Percentiles rank a stretch among this genome's conserved stretches.
Conservation (phyloP, 2,113 vertebrate species). For the Rhinogobius similis region DNA sequence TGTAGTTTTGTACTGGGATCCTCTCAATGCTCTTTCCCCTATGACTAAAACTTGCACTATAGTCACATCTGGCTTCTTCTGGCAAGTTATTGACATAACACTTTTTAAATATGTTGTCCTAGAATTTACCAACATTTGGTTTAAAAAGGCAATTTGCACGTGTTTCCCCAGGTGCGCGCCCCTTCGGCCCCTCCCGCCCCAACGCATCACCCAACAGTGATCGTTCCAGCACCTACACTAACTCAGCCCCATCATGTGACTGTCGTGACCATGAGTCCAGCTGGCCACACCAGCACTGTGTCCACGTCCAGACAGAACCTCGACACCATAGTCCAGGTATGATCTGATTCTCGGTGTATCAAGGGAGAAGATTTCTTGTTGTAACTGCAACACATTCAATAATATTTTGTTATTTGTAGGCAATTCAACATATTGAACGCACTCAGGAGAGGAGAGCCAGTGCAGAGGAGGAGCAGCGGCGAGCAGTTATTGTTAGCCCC, state of each 20-base stretch:
- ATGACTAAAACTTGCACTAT: too few relatives aligned
- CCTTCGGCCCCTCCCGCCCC: conserved; percentile 84
- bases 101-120: background rate
- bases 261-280: conserved; percentile 93
- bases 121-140: background rate
- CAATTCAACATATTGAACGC: conserved; percentile 98
- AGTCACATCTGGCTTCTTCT: background rate
- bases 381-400: background rate
- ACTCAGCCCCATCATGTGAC: conserved; percentile 91
- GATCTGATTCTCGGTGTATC: background rate
- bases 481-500: conserved; percentile 90
- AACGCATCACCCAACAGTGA: conserved; percentile 95
- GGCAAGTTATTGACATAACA: background rate
- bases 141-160: background rate
- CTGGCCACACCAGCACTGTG: conserved; percentile 90
- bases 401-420: conserved; percentile 71
- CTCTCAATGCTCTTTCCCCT: too few relatives aligned
- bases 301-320: conserved; percentile 98
- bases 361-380: background rate
- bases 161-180: conserved; percentile 79
- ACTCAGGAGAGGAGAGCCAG: conserved; percentile 88
- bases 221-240: conserved; percentile 88
- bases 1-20: too few relatives aligned
- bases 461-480: conserved; percentile 88
- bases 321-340: conserved; percentile 98